Evolutionary conservation across 64 coral and sea anemone genomes (phyloP), one percentile per base, ranked within the genome.

Genomic region (Anthopleura sola): DNA sequence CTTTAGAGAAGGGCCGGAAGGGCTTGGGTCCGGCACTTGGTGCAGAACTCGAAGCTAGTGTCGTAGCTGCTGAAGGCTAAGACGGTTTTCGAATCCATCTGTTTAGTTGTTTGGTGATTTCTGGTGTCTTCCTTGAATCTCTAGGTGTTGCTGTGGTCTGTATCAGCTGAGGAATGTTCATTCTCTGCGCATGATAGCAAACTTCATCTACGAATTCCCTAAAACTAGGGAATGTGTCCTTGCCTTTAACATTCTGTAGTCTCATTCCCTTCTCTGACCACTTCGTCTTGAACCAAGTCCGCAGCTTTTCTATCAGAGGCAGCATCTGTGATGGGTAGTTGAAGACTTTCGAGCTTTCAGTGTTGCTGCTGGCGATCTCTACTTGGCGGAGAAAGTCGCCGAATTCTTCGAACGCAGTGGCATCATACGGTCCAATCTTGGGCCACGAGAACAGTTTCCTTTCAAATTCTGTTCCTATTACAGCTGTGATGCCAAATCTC

Each of bases 221-320:
- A 36, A 90, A 90, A 9, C 80, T 83, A 50, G 71, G 93, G 39
- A 88, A 90, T 21, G 88, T 44, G 40, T 89, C 82, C 44, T 77
- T 64, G 16, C 89, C 88, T 58, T 88, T 33, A 16, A 49, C 80
- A 17, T 20, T 87, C 75, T 94, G 88, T 46, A 94, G 13, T 77
- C 11, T 62, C 83, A 90, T 50, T 31, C 90, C 93, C 78, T 84
- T 88, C 36, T 87, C 86, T 5, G 82, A 89, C 87, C 92, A 80
- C 58, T 93, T 93, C 3, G 83, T 34, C 58, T 89, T 89, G 71
- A 89, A 93, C 84, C 87, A 89, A 20, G 29, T 12, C 5, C 87
- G 92, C 34, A 95, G 68, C 49, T 91, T 95, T 24, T 95, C 82
- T 15, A 95, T 88, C 34, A 91, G 75, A 60, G 49, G 57, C 44